Base-by-base conservation (phyloP, 2,797 vertebrate species). In the Phrynocephalus forsythii region DNA sequence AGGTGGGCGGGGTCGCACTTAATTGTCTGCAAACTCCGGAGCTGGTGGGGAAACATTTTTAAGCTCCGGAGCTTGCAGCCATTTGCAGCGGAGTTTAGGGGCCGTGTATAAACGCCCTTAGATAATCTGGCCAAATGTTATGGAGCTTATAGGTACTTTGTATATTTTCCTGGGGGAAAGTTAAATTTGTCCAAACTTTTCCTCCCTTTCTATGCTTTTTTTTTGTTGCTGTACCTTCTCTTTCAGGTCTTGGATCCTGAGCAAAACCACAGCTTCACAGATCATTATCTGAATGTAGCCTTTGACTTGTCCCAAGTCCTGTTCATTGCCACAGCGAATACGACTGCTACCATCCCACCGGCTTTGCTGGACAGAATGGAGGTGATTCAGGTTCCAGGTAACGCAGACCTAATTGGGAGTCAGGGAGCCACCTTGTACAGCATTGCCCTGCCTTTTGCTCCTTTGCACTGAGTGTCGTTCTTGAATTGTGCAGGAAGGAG, bases 221-320 rank as follows among this genome's bases (percentile, higher is more conserved):
- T 75, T 81, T 72, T 88, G 0, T 93, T 75, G 78, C 69, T 88
- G 0, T 93, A 91, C 38, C 15, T 30, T 86, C 83, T 67, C 91
- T 7, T 89, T 30, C 81, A 99, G 99, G 98, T 99, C 73, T 93
- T 99, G 94, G 99, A 99, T 95, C 98, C 99, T 0, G 99, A 99
- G 92, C 99, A 99, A 94, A 99, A 99, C 94, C 98, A 99, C 95
- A 98, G 97, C 95, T 99, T 99, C 96, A 99, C 98, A 0, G 98
- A 99, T 92, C 98, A 99, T 95, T 99, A 99, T 94, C 97, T 99
- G 48, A 99, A 99, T 0, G 98, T 99, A 87, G 97, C 99, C 90
- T 99, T 99, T 92, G 99, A 99, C 96, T 98, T 99, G 91, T 99
- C 99, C 73, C 99, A 99, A 96, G 99, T 99, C 82, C 98, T 99